Evolutionary conservation across 2,888 invertebrate species (phyloP).

Genomic region (Palloptera scutellata): DNA sequence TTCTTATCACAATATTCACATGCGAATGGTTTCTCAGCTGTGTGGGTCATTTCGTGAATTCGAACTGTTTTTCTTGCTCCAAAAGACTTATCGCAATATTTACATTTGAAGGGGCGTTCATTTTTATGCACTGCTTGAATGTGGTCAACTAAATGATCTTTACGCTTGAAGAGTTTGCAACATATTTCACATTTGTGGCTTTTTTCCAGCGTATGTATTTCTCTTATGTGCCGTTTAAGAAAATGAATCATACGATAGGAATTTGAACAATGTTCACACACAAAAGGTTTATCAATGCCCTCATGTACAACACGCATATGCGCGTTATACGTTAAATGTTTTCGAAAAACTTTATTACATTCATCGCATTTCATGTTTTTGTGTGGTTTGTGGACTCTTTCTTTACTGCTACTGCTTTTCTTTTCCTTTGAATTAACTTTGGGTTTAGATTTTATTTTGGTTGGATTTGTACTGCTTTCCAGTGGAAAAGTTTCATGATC

Average conservation of each 20-base stretch:
- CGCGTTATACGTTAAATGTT: constrained; percentile 11
- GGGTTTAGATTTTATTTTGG: not conserved
- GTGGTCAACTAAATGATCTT: constrained; percentile 33
- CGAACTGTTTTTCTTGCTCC: constrained; percentile 24
- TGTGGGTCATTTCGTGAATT: constrained; percentile 36
- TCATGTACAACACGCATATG: constrained; percentile 18
- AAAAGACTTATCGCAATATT: constrained; percentile 31
- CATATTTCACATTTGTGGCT: constrained; percentile 27
- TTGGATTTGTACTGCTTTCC: not conserved
- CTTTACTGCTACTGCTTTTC: not conserved
- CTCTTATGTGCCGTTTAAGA: constrained; percentile 25
- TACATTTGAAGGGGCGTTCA: constrained; percentile 35
- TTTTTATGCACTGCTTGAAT: constrained; percentile 34
- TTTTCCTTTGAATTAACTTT: not conserved
- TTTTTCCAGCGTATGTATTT: constrained; percentile 19
- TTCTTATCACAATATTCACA: constrained; percentile 32
- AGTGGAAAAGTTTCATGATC: too few relatives aligned
- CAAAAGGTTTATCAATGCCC: constrained; percentile 20
- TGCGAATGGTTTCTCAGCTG: constrained; percentile 30
- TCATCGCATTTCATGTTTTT: not conserved
- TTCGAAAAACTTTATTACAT: constrained; percentile 15
- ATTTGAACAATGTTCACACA: constrained; percentile 27
- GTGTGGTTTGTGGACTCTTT: not conserved
- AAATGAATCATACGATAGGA: constrained; percentile 11
- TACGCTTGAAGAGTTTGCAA: constrained; percentile 32